phyloP scores from a whole-genome alignment of 2,113 vertebrate species.

The Columba livia region DNA sequence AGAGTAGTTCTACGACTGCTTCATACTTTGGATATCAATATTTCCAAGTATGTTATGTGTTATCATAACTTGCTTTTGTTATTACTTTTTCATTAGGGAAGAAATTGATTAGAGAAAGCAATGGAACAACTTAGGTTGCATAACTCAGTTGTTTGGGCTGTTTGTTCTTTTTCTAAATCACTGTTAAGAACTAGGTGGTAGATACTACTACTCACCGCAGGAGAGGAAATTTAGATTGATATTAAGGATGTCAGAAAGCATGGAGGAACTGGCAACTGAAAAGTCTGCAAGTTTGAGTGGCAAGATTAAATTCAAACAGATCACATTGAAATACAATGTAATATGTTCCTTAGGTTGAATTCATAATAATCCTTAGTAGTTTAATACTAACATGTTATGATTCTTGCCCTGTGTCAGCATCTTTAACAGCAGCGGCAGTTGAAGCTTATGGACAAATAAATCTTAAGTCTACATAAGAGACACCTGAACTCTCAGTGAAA shows the following conservation, averaged over 20 bases:
- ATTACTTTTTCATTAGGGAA: too few relatives aligned
- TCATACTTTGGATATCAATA: background rate
- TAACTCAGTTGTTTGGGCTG: background rate
- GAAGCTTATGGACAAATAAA: background rate
- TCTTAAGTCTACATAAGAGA: background rate
- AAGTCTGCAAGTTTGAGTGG: background rate
- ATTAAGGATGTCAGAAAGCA: background rate
- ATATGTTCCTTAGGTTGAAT: background rate
- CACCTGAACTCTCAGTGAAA: background rate
- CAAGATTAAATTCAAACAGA: slow-evolving; percentile 23
- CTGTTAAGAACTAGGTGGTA: background rate
- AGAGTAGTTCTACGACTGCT: background rate
- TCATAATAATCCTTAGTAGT: background rate
- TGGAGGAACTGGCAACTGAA: background rate
- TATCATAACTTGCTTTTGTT: background rate
- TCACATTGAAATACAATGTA: slow-evolving; percentile 2
- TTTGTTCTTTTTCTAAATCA: background rate
- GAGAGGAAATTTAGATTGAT: background rate
- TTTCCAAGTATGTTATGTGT: background rate
- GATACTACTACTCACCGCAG: background rate
- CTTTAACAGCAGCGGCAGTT: background rate
- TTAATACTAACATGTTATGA: background rate
- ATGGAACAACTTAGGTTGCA: background rate
- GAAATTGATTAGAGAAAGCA: background rate
- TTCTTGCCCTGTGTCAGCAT: background rate